Evolutionary conservation across 2,113 vertebrate species (phyloP).

Genomic region (Orycteropus afer): DNA sequence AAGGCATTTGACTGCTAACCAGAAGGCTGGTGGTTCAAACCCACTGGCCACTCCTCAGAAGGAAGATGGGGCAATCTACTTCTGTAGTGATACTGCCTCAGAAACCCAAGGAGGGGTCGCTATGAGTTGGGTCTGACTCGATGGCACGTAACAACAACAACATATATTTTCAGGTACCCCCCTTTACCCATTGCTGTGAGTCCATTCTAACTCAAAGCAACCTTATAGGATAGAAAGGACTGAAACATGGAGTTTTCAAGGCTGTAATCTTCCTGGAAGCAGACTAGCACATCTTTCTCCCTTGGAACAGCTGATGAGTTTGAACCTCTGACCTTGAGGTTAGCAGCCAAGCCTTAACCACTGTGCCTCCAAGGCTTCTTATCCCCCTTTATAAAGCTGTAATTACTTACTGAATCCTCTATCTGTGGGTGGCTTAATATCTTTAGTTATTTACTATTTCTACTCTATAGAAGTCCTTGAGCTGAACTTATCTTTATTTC

Average conservation of each 20-base stretch:
- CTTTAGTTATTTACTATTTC: neutral
- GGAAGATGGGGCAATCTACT: too few relatives aligned
- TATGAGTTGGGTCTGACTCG: too few relatives aligned
- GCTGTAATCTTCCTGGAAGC: neutral
- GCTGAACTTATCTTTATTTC: conserved; percentile 8
- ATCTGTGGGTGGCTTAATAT: neutral
- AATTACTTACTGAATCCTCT: neutral
- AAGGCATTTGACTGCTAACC: too few relatives aligned
- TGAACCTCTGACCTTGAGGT: neutral
- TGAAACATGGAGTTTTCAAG: too few relatives aligned
- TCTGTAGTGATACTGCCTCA: too few relatives aligned
- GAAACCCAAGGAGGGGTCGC: too few relatives aligned
- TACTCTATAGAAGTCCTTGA: neutral
- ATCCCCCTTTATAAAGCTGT: neutral
- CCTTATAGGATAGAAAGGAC: neutral
- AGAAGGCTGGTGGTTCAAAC: too few relatives aligned
- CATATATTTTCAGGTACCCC: neutral
- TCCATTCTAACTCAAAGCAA: neutral
- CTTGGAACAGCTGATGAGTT: neutral
- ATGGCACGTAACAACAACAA: too few relatives aligned
- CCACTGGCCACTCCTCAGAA: too few relatives aligned
- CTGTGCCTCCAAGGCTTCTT: neutral
- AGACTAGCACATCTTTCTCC: neutral
- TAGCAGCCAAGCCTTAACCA: neutral
- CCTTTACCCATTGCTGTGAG: neutral